Conservation (phyloP, 2,113 vertebrate species). For the Engystomops pustulosus region DNA sequence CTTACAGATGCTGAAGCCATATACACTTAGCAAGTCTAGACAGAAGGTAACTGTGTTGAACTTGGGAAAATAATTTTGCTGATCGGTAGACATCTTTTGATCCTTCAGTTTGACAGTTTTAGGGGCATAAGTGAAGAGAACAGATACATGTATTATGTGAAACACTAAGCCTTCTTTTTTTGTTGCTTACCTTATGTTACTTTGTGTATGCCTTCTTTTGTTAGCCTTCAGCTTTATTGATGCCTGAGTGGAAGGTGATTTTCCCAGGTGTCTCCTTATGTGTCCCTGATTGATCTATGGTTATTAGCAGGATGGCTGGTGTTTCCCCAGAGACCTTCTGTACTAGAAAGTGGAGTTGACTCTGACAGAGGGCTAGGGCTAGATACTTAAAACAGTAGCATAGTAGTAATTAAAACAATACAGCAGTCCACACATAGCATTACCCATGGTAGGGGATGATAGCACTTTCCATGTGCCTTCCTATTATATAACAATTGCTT, state of each 20-base stretch:
- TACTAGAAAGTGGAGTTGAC: neutral
- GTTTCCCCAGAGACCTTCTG: neutral
- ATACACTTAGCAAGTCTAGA: slow-evolving; percentile 15
- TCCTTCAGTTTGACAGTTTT: slow-evolving; percentile 22
- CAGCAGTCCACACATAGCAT: too few relatives aligned
- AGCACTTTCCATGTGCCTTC: too few relatives aligned
- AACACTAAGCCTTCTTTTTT: neutral
- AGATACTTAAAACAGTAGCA: neutral
- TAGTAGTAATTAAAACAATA: too few relatives aligned
- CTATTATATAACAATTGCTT: too few relatives aligned
- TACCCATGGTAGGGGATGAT: too few relatives aligned
- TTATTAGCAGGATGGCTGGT: neutral
- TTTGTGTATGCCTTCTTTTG: neutral
- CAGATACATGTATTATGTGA: neutral
- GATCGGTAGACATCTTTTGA: slow-evolving; percentile 10
- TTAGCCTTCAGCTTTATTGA: neutral
- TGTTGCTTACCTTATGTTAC: neutral
- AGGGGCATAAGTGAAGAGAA: neutral
- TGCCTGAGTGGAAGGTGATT: neutral
- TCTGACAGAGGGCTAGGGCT: neutral
- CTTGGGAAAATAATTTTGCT: neutral
- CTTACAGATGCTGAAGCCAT: neutral
- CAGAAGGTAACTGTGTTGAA: slow-evolving; percentile 7
- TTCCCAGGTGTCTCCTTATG: neutral
- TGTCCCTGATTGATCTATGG: neutral